Percentiles rank a stretch among this genome's conserved stretches.
phyloP scores from a whole-genome alignment of 1,140 invertebrate species.

The Reticulitermes speratus region DNA sequence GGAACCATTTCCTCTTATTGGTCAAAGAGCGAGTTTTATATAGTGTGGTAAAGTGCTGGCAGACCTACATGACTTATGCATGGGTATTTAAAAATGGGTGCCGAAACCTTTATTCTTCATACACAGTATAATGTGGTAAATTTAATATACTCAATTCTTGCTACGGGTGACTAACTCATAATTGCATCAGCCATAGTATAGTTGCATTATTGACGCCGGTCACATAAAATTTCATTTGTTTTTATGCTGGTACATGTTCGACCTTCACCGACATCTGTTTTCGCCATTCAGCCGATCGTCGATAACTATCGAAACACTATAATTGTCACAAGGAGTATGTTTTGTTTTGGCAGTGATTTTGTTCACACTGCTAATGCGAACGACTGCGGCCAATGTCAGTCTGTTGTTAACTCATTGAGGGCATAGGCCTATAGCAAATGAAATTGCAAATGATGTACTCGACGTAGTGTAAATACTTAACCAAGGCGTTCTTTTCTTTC shows the following conservation, averaged over 20 bases:
- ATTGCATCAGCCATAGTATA: neutral
- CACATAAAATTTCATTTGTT: neutral
- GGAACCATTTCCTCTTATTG: too few species aligned
- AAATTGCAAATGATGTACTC: too few species aligned
- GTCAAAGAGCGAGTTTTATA: too few species aligned
- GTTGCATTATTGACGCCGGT: neutral
- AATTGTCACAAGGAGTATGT: neutral
- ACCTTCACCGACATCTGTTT: slow-evolving; percentile 3
- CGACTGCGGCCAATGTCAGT: neutral
- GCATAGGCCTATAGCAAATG: neutral
- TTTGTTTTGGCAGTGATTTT: neutral
- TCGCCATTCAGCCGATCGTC: neutral
- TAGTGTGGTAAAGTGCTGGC: too few species aligned
- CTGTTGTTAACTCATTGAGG: neutral
- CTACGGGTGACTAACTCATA: neutral
- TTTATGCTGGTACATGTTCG: neutral
- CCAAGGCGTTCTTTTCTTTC: too few species aligned
- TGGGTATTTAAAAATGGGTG: too few species aligned
- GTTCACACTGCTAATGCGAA: neutral
- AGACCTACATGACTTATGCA: too few species aligned
- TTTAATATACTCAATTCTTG: too few species aligned
- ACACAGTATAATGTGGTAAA: too few species aligned
- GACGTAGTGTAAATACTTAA: too few species aligned
- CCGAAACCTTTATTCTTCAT: too few species aligned
- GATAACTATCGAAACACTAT: neutral